Base-by-base conservation (phyloP, 2,888 invertebrate species). In the Epinotia demarniana region DNA sequence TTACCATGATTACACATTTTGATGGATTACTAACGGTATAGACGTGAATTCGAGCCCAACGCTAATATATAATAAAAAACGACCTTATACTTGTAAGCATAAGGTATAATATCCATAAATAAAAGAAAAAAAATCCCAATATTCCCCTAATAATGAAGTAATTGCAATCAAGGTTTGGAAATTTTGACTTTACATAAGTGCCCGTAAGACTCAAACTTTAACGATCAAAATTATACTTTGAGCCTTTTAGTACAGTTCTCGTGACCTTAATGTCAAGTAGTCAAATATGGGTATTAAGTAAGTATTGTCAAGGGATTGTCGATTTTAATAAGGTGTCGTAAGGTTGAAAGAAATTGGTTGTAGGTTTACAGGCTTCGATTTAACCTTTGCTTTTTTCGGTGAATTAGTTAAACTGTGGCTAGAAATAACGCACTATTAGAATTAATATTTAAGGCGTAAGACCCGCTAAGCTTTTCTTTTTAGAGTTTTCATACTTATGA, bases 341-440 rank as follows among this genome's bases (percentile, higher is more conserved):
- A 60, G 60, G 27, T 60, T 16, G 33, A 33, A 27, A 16, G 27
- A 27, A 33, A 27, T 3, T 13, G 6, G 8, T n/a, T 60, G 33
- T 13, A 60, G 33, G 33, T 60, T 60, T 0, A 60, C 5, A 60
- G 60, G 60, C n/a, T 60, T 60, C 60, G 33, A 27, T 60, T 60
- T 60, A 33, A 60, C 60, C 27, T 60, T 60, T 60, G 60, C 27
- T 27, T 60, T 60, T 33, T 1, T 27, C 60, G 27, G 27, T 60
- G 27, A 60, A 60, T 60, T 60, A 33, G 27, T 27, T 13, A 33
- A 33, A 33, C 33, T 33, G 33, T 33, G 33, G 5, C 6, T 33
- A 16, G 19, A n/a, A 57, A 18, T 57, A 57, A 57, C 18, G 2
- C n/a, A 57, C 9, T 57, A 57, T 19, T 19, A 11, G 19, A 16